Conservation (phyloP, 2,888 invertebrate species). For the Ganaspis brasiliensis region DNA sequence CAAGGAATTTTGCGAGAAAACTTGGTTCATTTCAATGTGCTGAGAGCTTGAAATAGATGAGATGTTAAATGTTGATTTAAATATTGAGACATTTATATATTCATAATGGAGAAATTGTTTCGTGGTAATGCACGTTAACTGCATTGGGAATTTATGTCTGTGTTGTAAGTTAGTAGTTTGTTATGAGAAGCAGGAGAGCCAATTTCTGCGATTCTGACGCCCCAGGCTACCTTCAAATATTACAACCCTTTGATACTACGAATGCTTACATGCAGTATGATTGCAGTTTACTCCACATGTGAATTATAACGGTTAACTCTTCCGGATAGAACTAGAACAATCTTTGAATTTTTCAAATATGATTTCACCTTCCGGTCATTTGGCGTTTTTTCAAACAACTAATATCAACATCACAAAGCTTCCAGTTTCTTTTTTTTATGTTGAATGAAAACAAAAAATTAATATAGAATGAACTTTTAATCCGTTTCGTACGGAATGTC, state of each 20-base stretch:
- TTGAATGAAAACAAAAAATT: no score
- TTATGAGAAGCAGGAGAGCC: conserved; percentile 18
- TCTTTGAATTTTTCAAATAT: conserved; percentile 27
- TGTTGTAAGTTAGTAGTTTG: conserved; percentile 2
- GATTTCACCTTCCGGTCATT: conserved; percentile 13
- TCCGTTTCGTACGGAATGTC: no score
- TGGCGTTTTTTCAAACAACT: conserved; percentile 4
- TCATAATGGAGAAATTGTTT: conserved; percentile 8
- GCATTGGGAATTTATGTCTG: conserved; percentile 10
- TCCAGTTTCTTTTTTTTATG: background rate
- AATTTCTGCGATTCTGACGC: conserved; percentile 29
- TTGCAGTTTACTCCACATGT: conserved; percentile 19
- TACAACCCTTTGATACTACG: conserved; percentile 31
- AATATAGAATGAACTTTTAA: no score
- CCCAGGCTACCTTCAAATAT: conserved; percentile 32
- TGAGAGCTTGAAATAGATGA: background rate
- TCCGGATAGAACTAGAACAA: background rate
- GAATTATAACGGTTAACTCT: conserved; percentile 15
- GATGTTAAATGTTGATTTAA: conserved; percentile 3
- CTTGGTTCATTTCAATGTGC: background rate
- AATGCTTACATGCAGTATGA: conserved; percentile 21
- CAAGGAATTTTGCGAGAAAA: no score
- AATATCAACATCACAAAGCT: background rate
- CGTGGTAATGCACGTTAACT: conserved; percentile 27
- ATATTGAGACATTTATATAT: conserved; percentile 7